phyloP scores from a whole-genome alignment of 2,797 vertebrate species.

The Denticeps clupeoides region DNA sequence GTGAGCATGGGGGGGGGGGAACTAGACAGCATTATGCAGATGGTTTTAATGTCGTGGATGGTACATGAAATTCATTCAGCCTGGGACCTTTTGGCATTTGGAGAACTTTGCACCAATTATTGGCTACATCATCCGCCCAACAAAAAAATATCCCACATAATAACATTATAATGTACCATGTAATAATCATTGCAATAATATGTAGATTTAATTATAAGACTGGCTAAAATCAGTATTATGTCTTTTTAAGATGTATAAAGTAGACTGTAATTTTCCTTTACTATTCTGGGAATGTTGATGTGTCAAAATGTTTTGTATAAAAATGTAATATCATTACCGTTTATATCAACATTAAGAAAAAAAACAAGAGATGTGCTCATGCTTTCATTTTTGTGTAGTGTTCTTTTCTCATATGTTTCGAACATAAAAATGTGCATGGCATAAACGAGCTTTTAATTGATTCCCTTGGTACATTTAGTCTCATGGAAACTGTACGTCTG shows the following conservation, averaged over 20 bases:
- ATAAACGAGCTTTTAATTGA: not conserved
- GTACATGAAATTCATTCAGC: no score
- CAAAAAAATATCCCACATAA: no score
- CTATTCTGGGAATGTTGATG: conserved; percentile 46
- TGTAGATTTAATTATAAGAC: conserved; percentile 31
- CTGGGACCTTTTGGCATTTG: no score
- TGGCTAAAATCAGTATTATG: conserved; percentile 67
- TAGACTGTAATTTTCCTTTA: conserved; percentile 48
- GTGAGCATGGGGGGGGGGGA: no score
- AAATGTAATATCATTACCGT: conserved; percentile 28
- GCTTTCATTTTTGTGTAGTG: conserved; percentile 38
- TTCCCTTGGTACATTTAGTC: not conserved
- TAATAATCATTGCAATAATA: no score
- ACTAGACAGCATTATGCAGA: no score
- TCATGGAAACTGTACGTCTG: no score
- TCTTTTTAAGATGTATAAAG: conserved; percentile 39
- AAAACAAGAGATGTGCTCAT: conserved; percentile 32
- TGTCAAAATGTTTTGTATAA: conserved; percentile 31
- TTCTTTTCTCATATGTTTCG: conserved; percentile 34
- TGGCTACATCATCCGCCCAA: no score
- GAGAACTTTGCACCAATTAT: no score
- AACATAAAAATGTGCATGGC: conserved; percentile 39
- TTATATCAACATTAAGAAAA: conserved; percentile 27
- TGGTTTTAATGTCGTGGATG: no score
- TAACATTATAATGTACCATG: no score